Percentiles rank a stretch among this genome's conserved stretches.
phyloP scores from a whole-genome alignment of 2,113 vertebrate genomes.

The Vulpes vulpes region DNA sequence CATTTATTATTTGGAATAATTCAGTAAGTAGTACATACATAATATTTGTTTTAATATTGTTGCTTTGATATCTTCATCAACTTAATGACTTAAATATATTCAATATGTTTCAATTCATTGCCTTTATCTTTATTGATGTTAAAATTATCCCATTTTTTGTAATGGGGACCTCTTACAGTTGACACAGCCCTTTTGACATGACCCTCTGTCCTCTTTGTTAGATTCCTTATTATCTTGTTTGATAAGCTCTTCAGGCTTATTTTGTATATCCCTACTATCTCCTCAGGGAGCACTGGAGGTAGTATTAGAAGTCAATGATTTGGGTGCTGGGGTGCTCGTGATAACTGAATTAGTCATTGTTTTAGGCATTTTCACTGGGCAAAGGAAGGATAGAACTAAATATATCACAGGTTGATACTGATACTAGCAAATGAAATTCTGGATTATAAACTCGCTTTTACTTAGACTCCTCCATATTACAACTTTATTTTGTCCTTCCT shows the following conservation, averaged over 20 bases:
- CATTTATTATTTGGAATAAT: neutral
- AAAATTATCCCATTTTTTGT: neutral
- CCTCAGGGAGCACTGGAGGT: neutral
- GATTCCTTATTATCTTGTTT: neutral
- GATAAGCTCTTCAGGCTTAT: neutral
- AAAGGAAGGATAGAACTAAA: neutral
- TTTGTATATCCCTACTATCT: neutral
- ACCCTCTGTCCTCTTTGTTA: neutral
- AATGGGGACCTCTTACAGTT: neutral
- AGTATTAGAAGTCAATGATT: neutral
- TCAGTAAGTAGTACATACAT: neutral
- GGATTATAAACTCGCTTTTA: neutral
- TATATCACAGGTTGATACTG: neutral
- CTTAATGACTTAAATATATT: neutral
- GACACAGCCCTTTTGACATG: neutral
- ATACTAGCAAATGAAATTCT: neutral
- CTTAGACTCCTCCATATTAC: neutral
- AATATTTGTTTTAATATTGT: neutral
- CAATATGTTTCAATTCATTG: neutral
- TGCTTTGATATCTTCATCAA: neutral
- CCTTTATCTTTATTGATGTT: neutral
- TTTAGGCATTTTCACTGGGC: neutral
- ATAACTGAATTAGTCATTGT: neutral
- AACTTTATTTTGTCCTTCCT: neutral
- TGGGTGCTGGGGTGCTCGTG: neutral